Base-by-base conservation (phyloP, 2,888 invertebrate species). In the Aporophyla nigra region DNA sequence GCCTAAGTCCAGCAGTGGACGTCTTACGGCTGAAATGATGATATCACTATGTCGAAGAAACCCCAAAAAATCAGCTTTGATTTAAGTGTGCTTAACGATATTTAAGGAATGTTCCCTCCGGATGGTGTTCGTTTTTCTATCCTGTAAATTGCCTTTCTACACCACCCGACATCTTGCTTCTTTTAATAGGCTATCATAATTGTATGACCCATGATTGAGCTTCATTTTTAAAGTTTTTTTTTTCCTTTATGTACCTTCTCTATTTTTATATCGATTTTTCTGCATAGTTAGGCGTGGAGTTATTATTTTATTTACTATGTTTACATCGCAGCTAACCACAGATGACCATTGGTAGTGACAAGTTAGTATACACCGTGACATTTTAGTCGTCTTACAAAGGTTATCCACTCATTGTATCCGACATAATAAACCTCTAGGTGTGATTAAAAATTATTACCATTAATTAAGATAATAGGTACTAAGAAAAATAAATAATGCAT, bases 261-360 rank as follows among this genome's bases (percentile, higher is more conserved):
- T 81, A 24, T 80, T 76, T 73, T 51, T 4, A 24, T 84, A 72
- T 84, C 71, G 80, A 68, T 65, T 79, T 65, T 78, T 78, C 65
- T 70, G 61, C 24, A 43, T 56, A 61, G 59, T 63, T 33, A 83
- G 51, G 46, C 62, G 21, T 71, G 59, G 61, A 40, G 56, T 53
- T 72, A 58, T 51, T 80, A 3, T 3, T 1, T 6, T 43, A 71
- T 51, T 76, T 71, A 27, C 40, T 24, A 51, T 80, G 27, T 72
- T 73, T 73, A 46, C 24, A 54, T 24, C 21, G 51, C 24, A 19
- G 51, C 16, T 59, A 46, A 80, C 74, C 51, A 73, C 81, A 73
- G 33, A 12, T 24, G 58, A 33, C 33, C 33, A 80, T 80, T 66
- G 74, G 43, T 73, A 9, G 16, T 80, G 58, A 80, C 58, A 80